phyloP scores from a whole-genome alignment of 2,113 vertebrate species.

The Labrus mixtus region DNA sequence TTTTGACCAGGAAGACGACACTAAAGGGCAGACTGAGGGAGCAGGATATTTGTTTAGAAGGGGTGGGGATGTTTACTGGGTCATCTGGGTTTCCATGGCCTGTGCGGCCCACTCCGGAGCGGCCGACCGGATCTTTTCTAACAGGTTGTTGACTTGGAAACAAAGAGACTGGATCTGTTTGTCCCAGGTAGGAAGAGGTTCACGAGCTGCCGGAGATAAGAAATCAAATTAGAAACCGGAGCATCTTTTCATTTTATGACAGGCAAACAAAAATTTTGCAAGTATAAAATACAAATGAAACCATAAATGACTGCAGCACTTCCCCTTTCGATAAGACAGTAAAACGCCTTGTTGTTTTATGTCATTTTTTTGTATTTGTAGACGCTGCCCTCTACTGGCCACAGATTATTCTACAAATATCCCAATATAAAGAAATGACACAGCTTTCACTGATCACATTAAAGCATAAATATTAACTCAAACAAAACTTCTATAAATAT shows the following conservation, averaged over 20 bases:
- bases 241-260: background rate
- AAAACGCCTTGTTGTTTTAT: background rate
- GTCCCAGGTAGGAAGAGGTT: constrained; percentile 98
- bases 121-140: constrained; percentile 96
- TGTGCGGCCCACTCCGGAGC: constrained; percentile 97
- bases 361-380: background rate
- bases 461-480: too few relatives aligned
- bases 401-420: background rate
- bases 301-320: background rate
- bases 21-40: background rate
- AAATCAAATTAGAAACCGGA: background rate
- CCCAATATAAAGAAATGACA: background rate
- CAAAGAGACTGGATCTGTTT: constrained; percentile 99
- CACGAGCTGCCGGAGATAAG: constrained; percentile 86
- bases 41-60: background rate
- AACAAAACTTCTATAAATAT: too few relatives aligned
- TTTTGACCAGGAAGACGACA: constrained; percentile 47
- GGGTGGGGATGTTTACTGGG: constrained; percentile 84
- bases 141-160: constrained; percentile 98
- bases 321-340: background rate
- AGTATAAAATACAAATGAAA: background rate
- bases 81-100: constrained; percentile 97
- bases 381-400: constrained; percentile 29
- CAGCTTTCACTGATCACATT: background rate
- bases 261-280: background rate